Conservation (phyloP, 1,140 invertebrate species). For the Drosophila ironensis region DNA sequence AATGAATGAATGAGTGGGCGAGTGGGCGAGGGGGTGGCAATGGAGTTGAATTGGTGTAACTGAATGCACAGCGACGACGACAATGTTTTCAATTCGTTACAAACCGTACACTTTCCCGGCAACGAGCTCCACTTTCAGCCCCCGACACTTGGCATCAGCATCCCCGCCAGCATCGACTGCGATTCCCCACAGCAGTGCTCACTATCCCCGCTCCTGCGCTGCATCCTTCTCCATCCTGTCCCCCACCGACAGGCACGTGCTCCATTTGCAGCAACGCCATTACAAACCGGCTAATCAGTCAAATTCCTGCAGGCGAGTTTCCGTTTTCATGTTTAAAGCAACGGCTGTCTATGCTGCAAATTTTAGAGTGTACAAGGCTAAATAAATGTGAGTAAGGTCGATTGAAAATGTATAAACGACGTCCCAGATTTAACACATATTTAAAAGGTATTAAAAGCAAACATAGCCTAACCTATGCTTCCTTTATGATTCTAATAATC, state of each 20-base stretch:
- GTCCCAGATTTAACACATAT: no score
- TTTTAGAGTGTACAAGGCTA: not conserved
- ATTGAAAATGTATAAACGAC: no score
- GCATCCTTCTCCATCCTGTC: not conserved
- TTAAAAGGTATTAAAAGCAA: no score
- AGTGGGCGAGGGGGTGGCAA: constrained; percentile 20
- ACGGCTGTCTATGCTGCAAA: not conserved
- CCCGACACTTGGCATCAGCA: constrained; percentile 10
- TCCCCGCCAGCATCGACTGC: not conserved
- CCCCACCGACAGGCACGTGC: constrained; percentile 49
- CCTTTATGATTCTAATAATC: no score
- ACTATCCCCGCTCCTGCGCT: not conserved
- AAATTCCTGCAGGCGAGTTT: constrained; percentile 51
- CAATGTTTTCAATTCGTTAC: constrained; percentile 65
- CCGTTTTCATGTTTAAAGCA: not conserved
- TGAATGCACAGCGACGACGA: constrained; percentile 47
- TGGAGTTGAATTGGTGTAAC: constrained; percentile 11
- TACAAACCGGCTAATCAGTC: constrained; percentile 74
- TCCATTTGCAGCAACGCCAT: constrained; percentile 67
- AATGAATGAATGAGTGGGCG: constrained; percentile 43
- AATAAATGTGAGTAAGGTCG: no score
- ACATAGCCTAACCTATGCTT: no score
- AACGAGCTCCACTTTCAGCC: constrained; percentile 9
- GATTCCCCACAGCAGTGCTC: constrained; percentile 25
- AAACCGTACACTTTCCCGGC: constrained; percentile 52